Evolutionary conservation across 1,140 invertebrate species (phyloP).

Genomic region (Medauroidea extradentata): DNA sequence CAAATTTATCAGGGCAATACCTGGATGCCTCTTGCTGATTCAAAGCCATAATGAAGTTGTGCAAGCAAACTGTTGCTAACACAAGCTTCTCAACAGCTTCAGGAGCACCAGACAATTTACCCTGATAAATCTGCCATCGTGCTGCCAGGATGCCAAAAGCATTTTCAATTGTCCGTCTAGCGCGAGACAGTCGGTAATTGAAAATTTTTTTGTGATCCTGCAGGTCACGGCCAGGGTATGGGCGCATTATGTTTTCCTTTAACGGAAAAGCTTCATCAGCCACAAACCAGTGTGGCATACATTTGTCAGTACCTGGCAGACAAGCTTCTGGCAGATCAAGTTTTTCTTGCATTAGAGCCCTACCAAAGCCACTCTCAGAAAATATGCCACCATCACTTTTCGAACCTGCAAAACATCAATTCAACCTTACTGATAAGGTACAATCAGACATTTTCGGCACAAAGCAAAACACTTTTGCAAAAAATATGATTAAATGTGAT

Average conservation of each 20-base stretch:
- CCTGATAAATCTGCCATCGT: conserved; percentile 13
- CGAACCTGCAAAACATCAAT: not conserved
- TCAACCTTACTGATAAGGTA: no score
- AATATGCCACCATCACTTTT: not conserved
- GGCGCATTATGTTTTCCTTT: conserved; percentile 40
- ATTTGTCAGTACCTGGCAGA: conserved; percentile 16
- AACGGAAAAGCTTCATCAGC: conserved; percentile 45
- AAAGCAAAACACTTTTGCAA: no score
- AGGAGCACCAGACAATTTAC: not conserved
- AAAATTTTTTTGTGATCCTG: conserved; percentile 39
- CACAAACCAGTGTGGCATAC: conserved; percentile 29
- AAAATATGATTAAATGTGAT: no score
- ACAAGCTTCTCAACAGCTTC: not conserved
- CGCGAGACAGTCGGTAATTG: conserved; percentile 44
- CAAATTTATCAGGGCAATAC: conserved; percentile 2
- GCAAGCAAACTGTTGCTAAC: not conserved
- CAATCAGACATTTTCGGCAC: no score
- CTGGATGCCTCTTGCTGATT: no score
- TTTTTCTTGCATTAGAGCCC: not conserved
- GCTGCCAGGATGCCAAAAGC: conserved; percentile 43
- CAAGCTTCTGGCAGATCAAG: conserved; percentile 12
- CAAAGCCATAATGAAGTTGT: not conserved
- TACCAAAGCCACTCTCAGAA: not conserved
- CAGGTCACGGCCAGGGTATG: conserved; percentile 38
- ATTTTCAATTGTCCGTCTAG: conserved; percentile 41